Conservation (phyloP, 2,888 invertebrate genomes). For the Erebia palarica region DNA sequence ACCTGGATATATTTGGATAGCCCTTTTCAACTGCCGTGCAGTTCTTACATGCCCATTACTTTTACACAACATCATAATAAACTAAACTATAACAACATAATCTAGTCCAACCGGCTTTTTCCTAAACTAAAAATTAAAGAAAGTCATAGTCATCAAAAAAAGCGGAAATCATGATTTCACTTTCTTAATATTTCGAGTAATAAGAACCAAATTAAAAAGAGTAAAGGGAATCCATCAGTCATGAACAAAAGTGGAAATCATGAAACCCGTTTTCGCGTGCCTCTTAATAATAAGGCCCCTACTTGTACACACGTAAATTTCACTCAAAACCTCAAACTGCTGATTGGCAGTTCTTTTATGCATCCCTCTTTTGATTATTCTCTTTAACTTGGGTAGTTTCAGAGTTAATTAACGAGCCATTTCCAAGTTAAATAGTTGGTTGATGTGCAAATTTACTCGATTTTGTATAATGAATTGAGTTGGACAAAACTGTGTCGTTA, state of each 20-base stretch:
- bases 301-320: constrained; percentile 9
- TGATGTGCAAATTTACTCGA: constrained; percentile 53
- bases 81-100: too few relatives aligned
- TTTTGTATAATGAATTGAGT: constrained; percentile 41
- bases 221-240: background rate
- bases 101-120: too few relatives aligned
- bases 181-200: too few relatives aligned
- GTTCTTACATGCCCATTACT: too few relatives aligned
- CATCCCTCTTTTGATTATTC: constrained; percentile 37
- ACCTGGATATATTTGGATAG: too few relatives aligned
- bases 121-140: too few relatives aligned
- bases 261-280: constrained; percentile 2
- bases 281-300: background rate
- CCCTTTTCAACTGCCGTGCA: too few relatives aligned
- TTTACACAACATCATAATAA: too few relatives aligned
- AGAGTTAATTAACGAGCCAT: constrained; percentile 51
- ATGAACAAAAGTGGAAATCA: constrained; percentile 7
- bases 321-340: constrained; percentile 15
- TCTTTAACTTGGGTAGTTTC: constrained; percentile 43
- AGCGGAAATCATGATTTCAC: too few relatives aligned
- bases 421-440: constrained; percentile 50
- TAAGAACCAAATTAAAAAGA: background rate
- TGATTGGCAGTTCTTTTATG: constrained; percentile 38
- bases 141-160: too few relatives aligned
- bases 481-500: constrained; percentile 38